Percentiles rank a stretch among this genome's conserved stretches.
Evolutionary conservation across 2,888 invertebrate species (phyloP).

Genomic region (Scrobipalpa costella): DNA sequence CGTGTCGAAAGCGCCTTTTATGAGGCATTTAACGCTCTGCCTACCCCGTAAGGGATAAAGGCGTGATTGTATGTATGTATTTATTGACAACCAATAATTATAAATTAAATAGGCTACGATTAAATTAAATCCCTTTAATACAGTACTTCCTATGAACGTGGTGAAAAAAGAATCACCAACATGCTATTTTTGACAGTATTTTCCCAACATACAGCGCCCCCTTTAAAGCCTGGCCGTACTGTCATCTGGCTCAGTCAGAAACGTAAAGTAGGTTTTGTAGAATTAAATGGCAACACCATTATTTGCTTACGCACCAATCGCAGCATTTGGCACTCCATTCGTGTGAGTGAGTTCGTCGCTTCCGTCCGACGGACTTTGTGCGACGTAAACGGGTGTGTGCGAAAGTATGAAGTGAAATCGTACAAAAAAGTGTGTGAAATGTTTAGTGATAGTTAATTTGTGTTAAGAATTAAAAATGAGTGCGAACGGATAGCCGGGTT

Average conservation of each 20-base stretch:
- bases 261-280: neutral
- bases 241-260: neutral
- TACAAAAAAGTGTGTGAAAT: conserved; percentile 77
- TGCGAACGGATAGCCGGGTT: conserved; percentile 72
- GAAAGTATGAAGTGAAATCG: conserved; percentile 81
- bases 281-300: conserved; percentile 47
- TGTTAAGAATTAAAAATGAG: conserved; percentile 75
- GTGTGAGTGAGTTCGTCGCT: conserved; percentile 66
- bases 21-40: no score
- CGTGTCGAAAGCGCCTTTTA: no score
- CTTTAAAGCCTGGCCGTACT: no score
- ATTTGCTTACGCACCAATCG: conserved; percentile 42
- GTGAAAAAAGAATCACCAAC: no score
- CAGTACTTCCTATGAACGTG: no score
- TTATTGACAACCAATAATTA: no score
- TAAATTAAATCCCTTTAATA: no score
- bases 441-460: conserved; percentile 78
- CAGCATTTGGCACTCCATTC: conserved; percentile 56
- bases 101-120: no score
- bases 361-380: conserved; percentile 69
- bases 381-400: conserved; percentile 79
- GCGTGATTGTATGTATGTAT: no score
- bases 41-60: no score
- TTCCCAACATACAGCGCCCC: neutral
- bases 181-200: no score